These are phyloP conservation scores for Oceanodroma leucorhoa DNA, from an alignment of 2,797 vertebrate species.

Conservation along the genomic window DNA sequence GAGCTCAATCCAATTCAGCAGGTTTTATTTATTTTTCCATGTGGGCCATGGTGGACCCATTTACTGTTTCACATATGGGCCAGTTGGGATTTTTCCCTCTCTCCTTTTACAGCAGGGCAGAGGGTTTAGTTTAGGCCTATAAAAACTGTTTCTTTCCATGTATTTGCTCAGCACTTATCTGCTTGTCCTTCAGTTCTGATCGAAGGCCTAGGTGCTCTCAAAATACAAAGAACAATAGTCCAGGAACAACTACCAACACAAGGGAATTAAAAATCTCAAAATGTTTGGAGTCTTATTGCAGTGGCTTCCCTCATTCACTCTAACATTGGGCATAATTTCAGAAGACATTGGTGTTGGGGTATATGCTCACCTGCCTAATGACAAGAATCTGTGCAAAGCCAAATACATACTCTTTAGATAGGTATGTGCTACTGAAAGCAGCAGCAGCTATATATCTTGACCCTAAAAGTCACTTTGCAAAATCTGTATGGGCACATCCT, in stretches of 20 bases:
- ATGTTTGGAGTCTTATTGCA: not conserved
- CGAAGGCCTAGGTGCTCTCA: accelerated
- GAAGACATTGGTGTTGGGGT: not conserved
- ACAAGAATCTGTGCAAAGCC: not conserved
- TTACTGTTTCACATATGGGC: conserved; percentile 51
- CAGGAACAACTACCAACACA: not conserved
- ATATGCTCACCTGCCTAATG: not conserved
- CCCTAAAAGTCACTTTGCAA: not conserved
- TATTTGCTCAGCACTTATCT: conserved; percentile 31
- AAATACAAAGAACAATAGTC: not conserved
- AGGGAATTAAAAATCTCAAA: not conserved
- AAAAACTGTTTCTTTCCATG: conserved; percentile 20
- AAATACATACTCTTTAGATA: not conserved
- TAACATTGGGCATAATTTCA: not conserved
- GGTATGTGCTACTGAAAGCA: not conserved
- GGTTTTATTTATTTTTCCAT: conserved; percentile 71
- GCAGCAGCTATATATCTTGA: not conserved
- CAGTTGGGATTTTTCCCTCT: conserved; percentile 47
- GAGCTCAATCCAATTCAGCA: conserved; percentile 61
- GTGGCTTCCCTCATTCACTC: not conserved
- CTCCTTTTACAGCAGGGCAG: conserved; percentile 7
- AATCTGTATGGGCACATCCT: not conserved
- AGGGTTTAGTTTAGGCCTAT: conserved; percentile 47
- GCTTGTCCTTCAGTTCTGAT: not conserved
- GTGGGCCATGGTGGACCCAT: conserved; percentile 58